Percentiles rank a stretch among this genome's conserved stretches.
These are phyloP conservation scores for Lamprotornis superbus DNA, from an alignment of 2,113 vertebrate genomes.

Conservation along the genomic window DNA sequence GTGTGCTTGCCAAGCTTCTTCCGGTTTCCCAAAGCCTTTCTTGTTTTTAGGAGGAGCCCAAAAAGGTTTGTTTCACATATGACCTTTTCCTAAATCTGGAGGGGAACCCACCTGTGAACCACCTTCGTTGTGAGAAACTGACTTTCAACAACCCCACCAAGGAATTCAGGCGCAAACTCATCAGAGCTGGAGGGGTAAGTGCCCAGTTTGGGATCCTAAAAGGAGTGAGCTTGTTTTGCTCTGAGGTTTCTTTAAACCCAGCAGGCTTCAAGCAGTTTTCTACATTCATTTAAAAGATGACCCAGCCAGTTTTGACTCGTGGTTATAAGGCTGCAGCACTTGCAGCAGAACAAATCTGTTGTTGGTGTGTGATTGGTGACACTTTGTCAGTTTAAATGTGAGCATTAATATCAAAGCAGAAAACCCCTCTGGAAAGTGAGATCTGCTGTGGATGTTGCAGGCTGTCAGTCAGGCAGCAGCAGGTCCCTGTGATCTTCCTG, in stretches of 20 bases:
- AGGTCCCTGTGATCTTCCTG: background rate
- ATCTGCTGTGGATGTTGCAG: background rate
- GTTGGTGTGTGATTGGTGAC: background rate
- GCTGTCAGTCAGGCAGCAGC: background rate
- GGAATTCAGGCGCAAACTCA: constrained; percentile 95
- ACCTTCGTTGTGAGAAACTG: constrained; percentile 97
- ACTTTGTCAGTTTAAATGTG: background rate
- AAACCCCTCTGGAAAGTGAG: background rate
- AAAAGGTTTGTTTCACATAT: constrained; percentile 95
- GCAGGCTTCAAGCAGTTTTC: background rate
- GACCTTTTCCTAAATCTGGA: constrained; percentile 98
- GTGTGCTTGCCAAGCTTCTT: background rate
- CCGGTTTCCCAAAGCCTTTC: background rate
- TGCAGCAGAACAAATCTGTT: background rate
- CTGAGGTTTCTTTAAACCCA: background rate
- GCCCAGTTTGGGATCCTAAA: background rate
- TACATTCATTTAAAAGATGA: background rate
- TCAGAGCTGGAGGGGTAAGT: constrained; percentile 95
- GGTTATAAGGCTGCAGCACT: background rate
- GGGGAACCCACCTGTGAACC: constrained; percentile 97
- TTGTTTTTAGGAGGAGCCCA: constrained; percentile 89
- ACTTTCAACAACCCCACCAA: constrained; percentile 99
- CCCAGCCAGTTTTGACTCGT: background rate
- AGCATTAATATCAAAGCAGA: background rate
- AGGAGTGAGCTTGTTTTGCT: background rate